phyloP scores from a whole-genome alignment of 2,888 invertebrate species.

The Auanema sp. region DNA sequence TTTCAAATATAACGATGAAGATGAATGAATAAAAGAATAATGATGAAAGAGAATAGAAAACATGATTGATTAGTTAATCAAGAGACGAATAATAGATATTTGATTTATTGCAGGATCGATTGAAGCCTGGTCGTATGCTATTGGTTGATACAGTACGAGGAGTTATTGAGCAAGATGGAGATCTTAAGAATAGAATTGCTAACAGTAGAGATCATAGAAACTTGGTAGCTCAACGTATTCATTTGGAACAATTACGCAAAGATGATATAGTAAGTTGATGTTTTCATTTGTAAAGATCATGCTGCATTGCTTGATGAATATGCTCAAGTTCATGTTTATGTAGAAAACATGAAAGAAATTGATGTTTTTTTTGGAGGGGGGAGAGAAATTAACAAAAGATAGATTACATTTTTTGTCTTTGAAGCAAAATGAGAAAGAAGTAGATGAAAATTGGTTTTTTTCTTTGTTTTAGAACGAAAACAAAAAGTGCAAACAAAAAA shows the following conservation, averaged over 20 bases:
- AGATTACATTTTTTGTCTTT: too few species aligned
- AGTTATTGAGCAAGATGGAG: constrained; percentile 87
- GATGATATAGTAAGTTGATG: constrained; percentile 62
- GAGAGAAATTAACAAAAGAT: too few species aligned
- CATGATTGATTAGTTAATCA: neutral
- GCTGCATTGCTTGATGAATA: neutral
- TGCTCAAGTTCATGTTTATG: neutral
- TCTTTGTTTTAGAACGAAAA: constrained; percentile 6
- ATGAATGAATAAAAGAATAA: neutral
- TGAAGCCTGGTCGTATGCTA: constrained; percentile 97
- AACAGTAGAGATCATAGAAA: constrained; percentile 79
- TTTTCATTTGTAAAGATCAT: too few species aligned
- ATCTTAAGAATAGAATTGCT: constrained; percentile 85
- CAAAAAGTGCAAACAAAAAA: constrained; percentile 1
- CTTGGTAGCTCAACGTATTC: constrained; percentile 70
- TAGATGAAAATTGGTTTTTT: neutral
- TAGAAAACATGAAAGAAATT: neutral
- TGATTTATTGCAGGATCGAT: constrained; percentile 76
- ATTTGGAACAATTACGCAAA: constrained; percentile 60
- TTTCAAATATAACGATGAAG: too few species aligned
- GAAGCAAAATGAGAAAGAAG: too few species aligned
- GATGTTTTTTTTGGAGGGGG: too few species aligned
- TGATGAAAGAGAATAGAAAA: neutral
- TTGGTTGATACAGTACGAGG: constrained; percentile 88
- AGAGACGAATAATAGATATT: neutral